A percentile compares a stretch with the other conserved stretches of the same genome.
Conservation (phyloP, 2,888 invertebrate species). For the Meandrusa payeni region DNA sequence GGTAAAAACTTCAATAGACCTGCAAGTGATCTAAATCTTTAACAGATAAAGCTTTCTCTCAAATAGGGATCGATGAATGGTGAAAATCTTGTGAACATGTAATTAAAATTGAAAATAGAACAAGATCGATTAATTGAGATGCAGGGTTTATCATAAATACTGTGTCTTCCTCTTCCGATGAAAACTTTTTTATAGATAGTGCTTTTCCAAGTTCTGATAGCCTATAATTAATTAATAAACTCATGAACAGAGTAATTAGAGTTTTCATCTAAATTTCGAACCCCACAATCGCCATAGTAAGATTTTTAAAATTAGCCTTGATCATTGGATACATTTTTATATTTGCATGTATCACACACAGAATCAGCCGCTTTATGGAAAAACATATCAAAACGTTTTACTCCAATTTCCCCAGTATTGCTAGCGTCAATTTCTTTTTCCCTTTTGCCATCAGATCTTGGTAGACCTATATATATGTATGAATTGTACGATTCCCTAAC, state of each 20-base stretch:
- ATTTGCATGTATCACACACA: slow-evolving; percentile 1
- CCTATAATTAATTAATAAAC: not conserved
- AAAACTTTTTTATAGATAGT: slow-evolving; percentile 1
- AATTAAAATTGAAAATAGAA: slow-evolving; percentile 20
- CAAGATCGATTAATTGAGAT: slow-evolving; percentile 15
- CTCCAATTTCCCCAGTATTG: slow-evolving; percentile 19
- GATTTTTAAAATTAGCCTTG: not conserved
- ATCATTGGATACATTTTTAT: slow-evolving; percentile 3
- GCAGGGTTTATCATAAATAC: slow-evolving; percentile 23
- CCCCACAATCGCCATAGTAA: not conserved
- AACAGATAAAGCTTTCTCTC: not conserved
- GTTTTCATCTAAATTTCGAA: not conserved
- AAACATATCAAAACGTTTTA: slow-evolving; percentile 15
- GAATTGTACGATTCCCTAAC: too few relatives aligned
- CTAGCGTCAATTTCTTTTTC: slow-evolving; percentile 15
- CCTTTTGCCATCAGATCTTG: slow-evolving; percentile 4
- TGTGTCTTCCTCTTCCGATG: slow-evolving; percentile 6
- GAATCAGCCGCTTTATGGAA: slow-evolving; percentile 6
- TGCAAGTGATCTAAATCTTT: not conserved
- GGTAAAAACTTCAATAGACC: too few relatives aligned
- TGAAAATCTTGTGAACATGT: slow-evolving; percentile 21
- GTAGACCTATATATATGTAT: too few relatives aligned
- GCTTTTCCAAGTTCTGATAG: slow-evolving; percentile 5
- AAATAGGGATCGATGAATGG: slow-evolving; percentile 19
- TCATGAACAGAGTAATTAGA: too few relatives aligned